These are phyloP conservation scores for Sphaerophoria taeniata DNA, from an alignment of 2,888 invertebrate species.

Conservation along the genomic window DNA sequence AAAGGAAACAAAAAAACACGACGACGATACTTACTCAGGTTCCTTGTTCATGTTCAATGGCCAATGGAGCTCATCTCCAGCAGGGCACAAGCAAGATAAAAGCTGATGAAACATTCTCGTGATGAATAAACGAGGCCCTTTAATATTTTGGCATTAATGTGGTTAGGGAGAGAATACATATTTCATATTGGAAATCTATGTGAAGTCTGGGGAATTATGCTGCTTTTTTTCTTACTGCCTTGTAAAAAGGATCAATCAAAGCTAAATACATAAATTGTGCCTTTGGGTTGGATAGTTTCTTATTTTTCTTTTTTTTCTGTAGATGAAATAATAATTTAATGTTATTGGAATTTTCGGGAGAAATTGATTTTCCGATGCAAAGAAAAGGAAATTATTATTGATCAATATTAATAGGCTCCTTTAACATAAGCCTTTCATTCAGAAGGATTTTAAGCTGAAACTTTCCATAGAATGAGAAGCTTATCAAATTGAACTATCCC, in stretches of 20 bases:
- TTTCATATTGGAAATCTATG: conserved; percentile 19
- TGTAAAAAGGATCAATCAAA: conserved; percentile 19
- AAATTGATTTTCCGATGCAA: neutral
- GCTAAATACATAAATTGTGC: conserved; percentile 1
- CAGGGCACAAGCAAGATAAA: neutral
- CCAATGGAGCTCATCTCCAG: neutral
- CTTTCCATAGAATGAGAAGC: too few species aligned
- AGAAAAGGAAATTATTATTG: conserved; percentile 10
- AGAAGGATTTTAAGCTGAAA: too few species aligned
- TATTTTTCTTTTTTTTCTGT: neutral
- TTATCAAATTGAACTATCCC: too few species aligned
- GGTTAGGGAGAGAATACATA: neutral
- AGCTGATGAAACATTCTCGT: conserved; percentile 10
- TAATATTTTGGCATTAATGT: conserved; percentile 39
- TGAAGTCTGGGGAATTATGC: neutral
- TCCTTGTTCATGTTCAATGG: conserved; percentile 3
- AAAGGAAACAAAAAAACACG: neutral
- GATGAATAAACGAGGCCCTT: conserved; percentile 17
- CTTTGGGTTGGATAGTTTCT: neutral
- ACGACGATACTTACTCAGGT: conserved; percentile 9
- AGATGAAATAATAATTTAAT: neutral
- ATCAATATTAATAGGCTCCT: neutral
- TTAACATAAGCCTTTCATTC: neutral
- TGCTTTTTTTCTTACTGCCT: neutral
- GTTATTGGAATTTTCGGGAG: neutral